Base-by-base conservation (phyloP, 2,797 vertebrate genomes). In the Bradypodion pumilum region DNA sequence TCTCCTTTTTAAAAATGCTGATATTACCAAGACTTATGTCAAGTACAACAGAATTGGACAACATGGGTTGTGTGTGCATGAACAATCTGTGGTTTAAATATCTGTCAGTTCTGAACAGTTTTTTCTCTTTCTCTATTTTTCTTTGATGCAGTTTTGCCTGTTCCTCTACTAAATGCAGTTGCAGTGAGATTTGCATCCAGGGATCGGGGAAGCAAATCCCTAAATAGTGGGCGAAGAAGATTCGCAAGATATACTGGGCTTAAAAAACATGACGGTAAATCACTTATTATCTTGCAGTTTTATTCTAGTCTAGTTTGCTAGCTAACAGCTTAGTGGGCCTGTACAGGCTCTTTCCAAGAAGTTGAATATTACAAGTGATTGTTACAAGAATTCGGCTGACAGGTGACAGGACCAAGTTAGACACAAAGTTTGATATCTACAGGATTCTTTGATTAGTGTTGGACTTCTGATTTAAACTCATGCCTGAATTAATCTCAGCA, bases 221-320 rank as follows among this genome's bases (percentile, higher is more conserved):
- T 97, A 92, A 99, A 99, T 90, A 15, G 95, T 0, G 98, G 98
- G 12, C 97, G 98, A 9, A 98, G 96, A 59, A 98, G 97, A 82
- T 92, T 96, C 0, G 98, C 98, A 5, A 96, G 93, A 80, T 96
- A 96, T 91, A 98, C 96, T 0, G 98, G 98, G 27, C 96, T 91
- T 90, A 99, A 98, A 94, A 98, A 97, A 91, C 76, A 93, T 6
- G 98, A 99, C 35, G 98, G 98, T 99, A 91, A 93, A 65, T 3
- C 0, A 0, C 46, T 66, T 42, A n/a, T 27, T 74, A 25, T 46
- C 7, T 80, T 80, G 46, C n/a, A 65, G 2, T 3, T 16, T 42
- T 25, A 12, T 56, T 2, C 32, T 9, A 42, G 7, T 9, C 7
- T 74, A 7, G 7, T 2, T 42, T 5, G 23, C 40, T 44, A 46